Evolutionary conservation across 30 jellyfish, hydroid and myxozoan species (phyloP).

Genomic region (Aurelia aurita complex sp. Pacific): DNA sequence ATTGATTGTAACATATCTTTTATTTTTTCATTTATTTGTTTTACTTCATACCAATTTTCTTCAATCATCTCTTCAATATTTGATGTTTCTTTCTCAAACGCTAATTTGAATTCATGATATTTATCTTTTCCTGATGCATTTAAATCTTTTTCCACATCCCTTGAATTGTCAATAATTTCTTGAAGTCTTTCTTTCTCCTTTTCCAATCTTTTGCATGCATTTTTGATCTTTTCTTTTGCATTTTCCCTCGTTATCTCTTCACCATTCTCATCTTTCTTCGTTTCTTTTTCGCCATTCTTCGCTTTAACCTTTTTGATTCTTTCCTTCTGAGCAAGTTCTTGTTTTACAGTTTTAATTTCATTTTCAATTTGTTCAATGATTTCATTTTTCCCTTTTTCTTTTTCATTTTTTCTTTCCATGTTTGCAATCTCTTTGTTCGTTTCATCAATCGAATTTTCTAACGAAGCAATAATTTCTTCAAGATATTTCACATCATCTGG

Average conservation of each 20-base stretch:
- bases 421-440: slow-evolving; percentile 14
- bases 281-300: background rate
- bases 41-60: slow-evolving; percentile 25
- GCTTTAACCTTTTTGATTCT: background rate
- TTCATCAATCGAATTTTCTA: slow-evolving; percentile 30
- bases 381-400: slow-evolving; percentile 4
- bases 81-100: background rate
- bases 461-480: slow-evolving; percentile 26
- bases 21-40: background rate
- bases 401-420: background rate
- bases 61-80: slow-evolving; percentile 2
- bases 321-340: background rate
- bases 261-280: background rate
- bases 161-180: slow-evolving; percentile 5
- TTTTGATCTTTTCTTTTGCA: slow-evolving; percentile 20
- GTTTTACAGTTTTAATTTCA: slow-evolving; percentile 14
- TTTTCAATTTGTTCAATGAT: slow-evolving; percentile 18
- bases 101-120: background rate
- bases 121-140: background rate
- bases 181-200: slow-evolving; percentile 24
- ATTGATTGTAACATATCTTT: slow-evolving; percentile 2
- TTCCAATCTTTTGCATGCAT: slow-evolving; percentile 10
- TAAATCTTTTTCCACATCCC: slow-evolving; percentile 10
- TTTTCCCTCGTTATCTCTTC: slow-evolving; percentile 22
- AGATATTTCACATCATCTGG: slow-evolving; percentile 10